These are phyloP conservation scores for Atopsyche davidsoni DNA, from an alignment of 1,140 invertebrate genomes.

Conservation along the genomic window DNA sequence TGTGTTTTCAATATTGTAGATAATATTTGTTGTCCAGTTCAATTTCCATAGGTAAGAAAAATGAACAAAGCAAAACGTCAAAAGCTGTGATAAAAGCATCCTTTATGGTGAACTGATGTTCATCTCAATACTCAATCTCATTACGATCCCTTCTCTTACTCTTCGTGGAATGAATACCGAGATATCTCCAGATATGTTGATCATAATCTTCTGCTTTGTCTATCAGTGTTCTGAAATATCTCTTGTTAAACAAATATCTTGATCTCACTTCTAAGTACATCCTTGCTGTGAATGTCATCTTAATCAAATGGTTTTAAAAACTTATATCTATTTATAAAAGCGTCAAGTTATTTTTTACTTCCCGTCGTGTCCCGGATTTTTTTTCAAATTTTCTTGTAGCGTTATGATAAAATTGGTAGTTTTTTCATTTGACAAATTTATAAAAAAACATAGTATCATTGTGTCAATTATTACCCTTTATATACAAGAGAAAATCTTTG, in stretches of 20 bases:
- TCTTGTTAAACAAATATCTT: background rate
- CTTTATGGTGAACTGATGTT: constrained; percentile 19
- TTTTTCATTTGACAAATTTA: too few relatives aligned
- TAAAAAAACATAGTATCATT: constrained; percentile 25
- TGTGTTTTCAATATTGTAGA: constrained; percentile 23
- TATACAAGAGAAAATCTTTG: constrained; percentile 10
- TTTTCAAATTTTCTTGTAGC: too few relatives aligned
- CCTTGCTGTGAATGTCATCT: constrained; percentile 3
- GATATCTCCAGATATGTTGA: background rate
- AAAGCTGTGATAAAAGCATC: constrained; percentile 31
- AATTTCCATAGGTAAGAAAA: constrained; percentile 30
- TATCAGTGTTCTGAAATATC: background rate
- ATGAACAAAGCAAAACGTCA: constrained; percentile 29
- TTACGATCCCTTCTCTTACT: background rate
- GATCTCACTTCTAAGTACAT: background rate
- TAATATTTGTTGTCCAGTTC: constrained; percentile 29
- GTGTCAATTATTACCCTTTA: constrained; percentile 27
- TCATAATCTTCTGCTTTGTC: background rate
- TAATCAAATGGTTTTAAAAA: background rate
- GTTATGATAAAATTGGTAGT: too few relatives aligned
- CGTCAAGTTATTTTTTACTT: too few relatives aligned
- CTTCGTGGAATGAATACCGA: background rate
- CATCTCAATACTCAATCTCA: constrained; percentile 6
- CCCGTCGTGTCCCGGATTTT: too few relatives aligned
- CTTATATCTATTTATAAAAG: too few relatives aligned